A percentile compares a stretch with the other conserved stretches of the same genome.
These are phyloP conservation scores for Parauchenoglanis punctatus DNA, from an alignment of 2,797 vertebrate genomes.

Conservation along the genomic window DNA sequence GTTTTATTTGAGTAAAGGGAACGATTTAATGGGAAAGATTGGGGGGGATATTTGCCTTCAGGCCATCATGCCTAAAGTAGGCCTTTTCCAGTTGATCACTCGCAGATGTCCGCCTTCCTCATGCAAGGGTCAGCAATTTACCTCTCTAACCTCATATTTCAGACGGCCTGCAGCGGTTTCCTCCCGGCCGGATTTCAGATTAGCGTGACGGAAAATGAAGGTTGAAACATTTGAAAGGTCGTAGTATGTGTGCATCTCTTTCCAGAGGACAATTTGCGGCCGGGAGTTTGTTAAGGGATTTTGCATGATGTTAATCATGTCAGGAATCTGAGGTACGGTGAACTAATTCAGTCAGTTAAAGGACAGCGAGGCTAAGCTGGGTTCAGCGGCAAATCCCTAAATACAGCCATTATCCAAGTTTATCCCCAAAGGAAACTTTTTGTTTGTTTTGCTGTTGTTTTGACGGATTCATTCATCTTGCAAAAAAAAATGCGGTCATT, in stretches of 20 bases:
- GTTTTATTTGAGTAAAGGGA: conserved; percentile 19
- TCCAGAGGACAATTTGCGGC: conserved; percentile 33
- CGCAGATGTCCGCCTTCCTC: conserved; percentile 67
- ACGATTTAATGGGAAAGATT: conserved; percentile 12
- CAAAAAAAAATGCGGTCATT: background rate
- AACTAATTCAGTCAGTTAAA: conserved; percentile 34
- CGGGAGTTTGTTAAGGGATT: conserved; percentile 35
- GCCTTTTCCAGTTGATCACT: conserved; percentile 63
- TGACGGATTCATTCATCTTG: conserved; percentile 20
- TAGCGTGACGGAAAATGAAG: conserved; percentile 39
- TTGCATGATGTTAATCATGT: conserved; percentile 41
- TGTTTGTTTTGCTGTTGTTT: conserved; percentile 16
- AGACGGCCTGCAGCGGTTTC: conserved; percentile 35
- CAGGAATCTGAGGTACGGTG: conserved; percentile 29
- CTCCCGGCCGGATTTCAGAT: conserved; percentile 38
- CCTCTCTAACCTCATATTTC: conserved; percentile 54
- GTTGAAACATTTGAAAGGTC: conserved; percentile 21
- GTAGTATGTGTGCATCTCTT: background rate
- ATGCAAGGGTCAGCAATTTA: conserved; percentile 60
- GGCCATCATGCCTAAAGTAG: conserved; percentile 10
- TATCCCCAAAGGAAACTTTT: conserved; percentile 8
- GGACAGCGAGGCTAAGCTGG: conserved; percentile 12
- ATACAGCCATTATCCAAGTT: conserved; percentile 11
- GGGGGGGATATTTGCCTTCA: conserved; percentile 9
- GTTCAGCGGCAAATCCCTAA: conserved; percentile 13